Percentiles rank a stretch among this genome's conserved stretches.
phyloP scores from a whole-genome alignment of 2,888 invertebrate species.

The Drosophila merina region DNA sequence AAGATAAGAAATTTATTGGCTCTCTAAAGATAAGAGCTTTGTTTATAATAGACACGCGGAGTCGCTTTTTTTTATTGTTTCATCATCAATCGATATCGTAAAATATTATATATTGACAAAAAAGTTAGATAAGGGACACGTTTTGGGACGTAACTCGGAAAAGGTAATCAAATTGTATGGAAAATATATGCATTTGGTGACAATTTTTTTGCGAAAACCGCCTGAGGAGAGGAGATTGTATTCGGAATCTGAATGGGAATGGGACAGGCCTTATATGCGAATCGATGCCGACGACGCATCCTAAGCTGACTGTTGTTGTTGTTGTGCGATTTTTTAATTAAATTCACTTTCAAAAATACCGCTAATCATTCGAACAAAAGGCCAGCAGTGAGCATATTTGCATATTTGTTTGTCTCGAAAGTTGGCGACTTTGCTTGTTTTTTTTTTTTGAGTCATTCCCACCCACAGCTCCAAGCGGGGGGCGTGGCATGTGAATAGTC shows the following conservation, averaged over 20 bases:
- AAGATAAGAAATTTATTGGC: background rate
- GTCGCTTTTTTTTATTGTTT: background rate
- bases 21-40: background rate
- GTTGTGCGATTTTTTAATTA: constrained; percentile 64
- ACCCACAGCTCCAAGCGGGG: constrained; percentile 22
- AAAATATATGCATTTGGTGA: background rate
- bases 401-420: constrained; percentile 65
- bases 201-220: constrained; percentile 3
- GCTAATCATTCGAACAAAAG: constrained; percentile 64
- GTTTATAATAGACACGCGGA: too few relatives aligned
- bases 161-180: too few relatives aligned
- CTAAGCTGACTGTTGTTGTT: constrained; percentile 39
- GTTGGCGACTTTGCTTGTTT: constrained; percentile 17
- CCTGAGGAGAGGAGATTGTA: constrained; percentile 15
- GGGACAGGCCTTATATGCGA: constrained; percentile 25
- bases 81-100: constrained; percentile 1
- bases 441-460: background rate
- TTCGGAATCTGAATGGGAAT: constrained; percentile 12
- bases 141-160: background rate
- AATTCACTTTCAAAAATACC: constrained; percentile 77
- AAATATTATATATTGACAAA: background rate
- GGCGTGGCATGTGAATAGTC: constrained; percentile 41
- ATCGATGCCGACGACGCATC: constrained; percentile 53
- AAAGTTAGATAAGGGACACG: constrained; percentile 8
- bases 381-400: constrained; percentile 54